Evolutionary conservation across 2,888 invertebrate species (phyloP).

Genomic region (Epistrophe grossulariae): DNA sequence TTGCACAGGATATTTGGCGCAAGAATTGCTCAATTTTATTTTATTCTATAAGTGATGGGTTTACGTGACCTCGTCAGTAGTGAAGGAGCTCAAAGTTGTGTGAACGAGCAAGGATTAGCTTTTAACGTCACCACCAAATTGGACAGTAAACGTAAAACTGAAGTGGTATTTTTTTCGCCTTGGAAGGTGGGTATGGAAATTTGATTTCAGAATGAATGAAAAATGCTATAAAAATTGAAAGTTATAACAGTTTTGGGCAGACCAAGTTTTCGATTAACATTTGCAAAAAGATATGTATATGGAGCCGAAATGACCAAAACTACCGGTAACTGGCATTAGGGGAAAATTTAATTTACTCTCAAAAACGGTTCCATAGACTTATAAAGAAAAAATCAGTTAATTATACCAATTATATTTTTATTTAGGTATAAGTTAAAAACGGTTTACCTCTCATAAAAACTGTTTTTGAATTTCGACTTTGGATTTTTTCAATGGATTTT

Average conservation of each 20-base stretch:
- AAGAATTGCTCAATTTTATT: slow-evolving; percentile 70
- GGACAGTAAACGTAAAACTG: slow-evolving; percentile 56
- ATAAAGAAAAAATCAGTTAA: too few relatives aligned
- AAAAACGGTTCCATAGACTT: too few relatives aligned
- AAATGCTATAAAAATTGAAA: not conserved
- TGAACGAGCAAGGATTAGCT: slow-evolving; percentile 2
- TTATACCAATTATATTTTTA: too few relatives aligned
- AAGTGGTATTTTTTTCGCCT: slow-evolving; percentile 43
- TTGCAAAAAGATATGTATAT: too few relatives aligned
- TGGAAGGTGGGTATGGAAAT: slow-evolving; percentile 26
- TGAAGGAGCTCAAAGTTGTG: slow-evolving; percentile 28
- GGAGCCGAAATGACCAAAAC: too few relatives aligned
- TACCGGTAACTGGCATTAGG: too few relatives aligned
- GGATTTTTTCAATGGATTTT: too few relatives aligned
- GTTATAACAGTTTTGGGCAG: not conserved
- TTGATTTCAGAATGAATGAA: slow-evolving; percentile 7
- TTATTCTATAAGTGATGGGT: slow-evolving; percentile 46
- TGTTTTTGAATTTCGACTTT: too few relatives aligned
- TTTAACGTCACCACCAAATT: slow-evolving; percentile 61
- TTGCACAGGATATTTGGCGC: slow-evolving; percentile 25
- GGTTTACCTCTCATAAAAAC: too few relatives aligned
- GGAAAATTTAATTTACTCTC: too few relatives aligned
- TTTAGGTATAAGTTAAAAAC: too few relatives aligned
- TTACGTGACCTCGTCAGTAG: slow-evolving; percentile 65
- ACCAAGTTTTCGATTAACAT: too few relatives aligned